These are phyloP conservation scores for Scortum barcoo DNA, from an alignment of 2,113 vertebrate species.

Conservation along the genomic window DNA sequence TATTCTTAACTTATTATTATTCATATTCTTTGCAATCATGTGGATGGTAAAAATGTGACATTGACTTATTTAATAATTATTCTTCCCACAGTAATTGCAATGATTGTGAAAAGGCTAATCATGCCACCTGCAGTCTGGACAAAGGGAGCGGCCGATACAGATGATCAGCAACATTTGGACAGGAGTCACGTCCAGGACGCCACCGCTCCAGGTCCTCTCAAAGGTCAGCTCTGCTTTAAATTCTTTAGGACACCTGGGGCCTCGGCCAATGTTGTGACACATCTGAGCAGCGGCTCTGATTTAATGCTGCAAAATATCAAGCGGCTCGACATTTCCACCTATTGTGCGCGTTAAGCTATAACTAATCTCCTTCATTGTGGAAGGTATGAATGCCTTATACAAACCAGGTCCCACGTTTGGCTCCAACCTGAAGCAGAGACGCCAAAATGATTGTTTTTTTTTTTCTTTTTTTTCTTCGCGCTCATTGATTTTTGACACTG, in stretches of 20 bases:
- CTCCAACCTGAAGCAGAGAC: conserved; percentile 12
- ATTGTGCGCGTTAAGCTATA: conserved; percentile 22
- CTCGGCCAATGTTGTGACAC: conserved; percentile 29
- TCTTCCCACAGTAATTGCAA: background rate
- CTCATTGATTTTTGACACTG: conserved; percentile 65
- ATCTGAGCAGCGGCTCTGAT: conserved; percentile 33
- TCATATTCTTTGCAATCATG: too few relatives aligned
- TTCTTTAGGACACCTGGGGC: conserved; percentile 10
- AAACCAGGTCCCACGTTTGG: conserved; percentile 37
- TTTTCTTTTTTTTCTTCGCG: too few relatives aligned
- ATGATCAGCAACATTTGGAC: conserved; percentile 11
- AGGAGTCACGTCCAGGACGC: background rate
- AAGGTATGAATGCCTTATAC: conserved; percentile 19
- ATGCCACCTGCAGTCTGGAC: background rate
- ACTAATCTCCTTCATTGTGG: conserved; percentile 36
- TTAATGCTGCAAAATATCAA: conserved; percentile 34
- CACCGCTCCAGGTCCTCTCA: background rate
- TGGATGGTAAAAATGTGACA: background rate
- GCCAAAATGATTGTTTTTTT: conserved; percentile 61
- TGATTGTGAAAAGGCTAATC: too few relatives aligned
- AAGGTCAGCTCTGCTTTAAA: conserved; percentile 45
- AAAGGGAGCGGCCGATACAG: background rate
- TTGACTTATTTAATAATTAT: background rate
- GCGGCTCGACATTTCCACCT: conserved; percentile 18
- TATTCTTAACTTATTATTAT: too few relatives aligned